A percentile compares a stretch with the other conserved stretches of the same genome.
Conservation (phyloP, 2,888 invertebrate species). For the Chrysolina americana region DNA sequence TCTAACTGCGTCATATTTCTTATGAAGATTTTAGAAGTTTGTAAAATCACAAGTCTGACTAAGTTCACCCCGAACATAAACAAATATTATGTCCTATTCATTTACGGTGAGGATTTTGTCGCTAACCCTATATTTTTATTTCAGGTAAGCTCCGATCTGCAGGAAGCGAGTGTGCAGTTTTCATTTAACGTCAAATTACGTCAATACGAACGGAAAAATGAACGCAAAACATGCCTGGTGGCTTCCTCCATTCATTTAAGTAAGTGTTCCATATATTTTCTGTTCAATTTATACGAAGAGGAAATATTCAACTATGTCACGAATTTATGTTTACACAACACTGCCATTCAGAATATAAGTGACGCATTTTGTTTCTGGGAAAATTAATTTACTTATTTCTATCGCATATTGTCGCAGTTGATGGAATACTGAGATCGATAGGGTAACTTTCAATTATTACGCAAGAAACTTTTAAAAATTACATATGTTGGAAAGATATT, state of each 20-base stretch:
- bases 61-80: too few species aligned
- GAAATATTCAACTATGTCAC: conserved; percentile 5
- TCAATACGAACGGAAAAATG: background rate
- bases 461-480: too few species aligned
- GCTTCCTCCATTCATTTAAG: conserved; percentile 8
- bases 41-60: too few species aligned
- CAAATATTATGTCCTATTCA: too few species aligned
- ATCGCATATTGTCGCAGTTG: conserved; percentile 9
- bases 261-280: conserved; percentile 13
- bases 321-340: conserved; percentile 21
- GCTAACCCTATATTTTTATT: background rate
- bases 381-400: conserved; percentile 32
- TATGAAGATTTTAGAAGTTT: too few species aligned
- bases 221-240: background rate
- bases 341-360: conserved; percentile 25
- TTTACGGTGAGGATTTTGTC: background rate
- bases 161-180: background rate
- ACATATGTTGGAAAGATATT: too few species aligned
- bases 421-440: background rate
- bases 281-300: background rate
- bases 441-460: background rate
- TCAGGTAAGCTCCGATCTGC: background rate
- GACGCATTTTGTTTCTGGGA: conserved; percentile 31
- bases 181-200: background rate
- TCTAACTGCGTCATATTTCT: too few species aligned